A percentile compares a stretch with the other conserved stretches of the same genome.
These are phyloP conservation scores for Protosalanx chinensis DNA, from an alignment of 2,797 vertebrate species.

Conservation along the genomic window DNA sequence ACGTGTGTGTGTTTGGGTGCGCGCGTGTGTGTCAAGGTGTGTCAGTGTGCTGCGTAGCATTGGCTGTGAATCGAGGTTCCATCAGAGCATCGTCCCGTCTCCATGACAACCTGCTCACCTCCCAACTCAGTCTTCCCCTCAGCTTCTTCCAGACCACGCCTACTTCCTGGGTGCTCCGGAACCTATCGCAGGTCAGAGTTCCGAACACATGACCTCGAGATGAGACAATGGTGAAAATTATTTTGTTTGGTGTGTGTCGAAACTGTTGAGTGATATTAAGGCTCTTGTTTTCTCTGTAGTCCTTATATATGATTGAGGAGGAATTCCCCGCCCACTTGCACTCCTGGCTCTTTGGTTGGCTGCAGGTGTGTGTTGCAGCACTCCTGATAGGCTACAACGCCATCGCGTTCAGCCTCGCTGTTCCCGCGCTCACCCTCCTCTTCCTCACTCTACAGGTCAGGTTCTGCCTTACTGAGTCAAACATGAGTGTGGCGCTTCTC, in stretches of 20 bases:
- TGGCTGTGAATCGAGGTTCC: conserved; percentile 49
- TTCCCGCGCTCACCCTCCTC: conserved; percentile 58
- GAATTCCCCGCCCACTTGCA: conserved; percentile 62
- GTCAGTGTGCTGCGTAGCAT: conserved; percentile 60
- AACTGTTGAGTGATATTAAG: neutral
- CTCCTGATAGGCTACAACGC: conserved; percentile 57
- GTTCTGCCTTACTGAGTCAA: no score
- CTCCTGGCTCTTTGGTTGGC: conserved; percentile 59
- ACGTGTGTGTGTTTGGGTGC: neutral
- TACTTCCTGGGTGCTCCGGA: conserved; percentile 53
- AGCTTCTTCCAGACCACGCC: conserved; percentile 60
- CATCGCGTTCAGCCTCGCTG: conserved; percentile 55
- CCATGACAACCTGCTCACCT: conserved; percentile 59
- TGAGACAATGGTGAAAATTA: no score
- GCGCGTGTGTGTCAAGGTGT: conserved; percentile 39
- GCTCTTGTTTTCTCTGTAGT: conserved; percentile 40
- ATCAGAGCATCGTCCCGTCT: conserved; percentile 51
- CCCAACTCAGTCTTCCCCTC: conserved; percentile 59
- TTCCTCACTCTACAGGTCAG: conserved; percentile 62
- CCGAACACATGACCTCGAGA: neutral
- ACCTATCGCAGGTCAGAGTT: conserved; percentile 61
- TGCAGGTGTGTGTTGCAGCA: conserved; percentile 60
- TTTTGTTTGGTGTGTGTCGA: no score
- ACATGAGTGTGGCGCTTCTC: no score
- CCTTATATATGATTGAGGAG: conserved; percentile 62